Percentiles rank a stretch among this genome's conserved stretches.
Evolutionary conservation across 2,888 invertebrate species (phyloP).

Genomic region (Agriotes lineatus): DNA sequence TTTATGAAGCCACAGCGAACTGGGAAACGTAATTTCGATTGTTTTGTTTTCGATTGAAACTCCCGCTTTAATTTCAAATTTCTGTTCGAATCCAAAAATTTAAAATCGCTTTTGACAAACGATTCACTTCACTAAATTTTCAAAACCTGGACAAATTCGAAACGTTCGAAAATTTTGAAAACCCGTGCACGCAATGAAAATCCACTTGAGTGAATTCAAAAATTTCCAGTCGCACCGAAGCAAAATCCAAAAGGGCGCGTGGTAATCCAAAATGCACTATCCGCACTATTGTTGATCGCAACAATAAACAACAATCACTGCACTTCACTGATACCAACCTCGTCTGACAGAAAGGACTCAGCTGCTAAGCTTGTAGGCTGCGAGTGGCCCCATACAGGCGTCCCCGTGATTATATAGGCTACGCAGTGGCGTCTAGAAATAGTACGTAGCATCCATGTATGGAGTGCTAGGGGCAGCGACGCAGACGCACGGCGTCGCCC

Average conservation of each 20-base stretch:
- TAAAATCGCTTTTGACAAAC: neutral
- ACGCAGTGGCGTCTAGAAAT: slow-evolving; percentile 59
- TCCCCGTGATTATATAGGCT: slow-evolving; percentile 55
- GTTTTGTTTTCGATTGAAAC: too few species aligned
- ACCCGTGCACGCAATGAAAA: too few species aligned
- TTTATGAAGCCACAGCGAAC: too few species aligned
- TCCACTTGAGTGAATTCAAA: neutral
- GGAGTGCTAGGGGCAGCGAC: slow-evolving; percentile 63
- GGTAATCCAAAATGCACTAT: slow-evolving; percentile 34
- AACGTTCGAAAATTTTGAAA: neutral
- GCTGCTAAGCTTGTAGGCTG: slow-evolving; percentile 57
- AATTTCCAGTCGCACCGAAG: slow-evolving; percentile 8
- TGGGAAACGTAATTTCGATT: too few species aligned
- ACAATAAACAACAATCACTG: slow-evolving; percentile 27
- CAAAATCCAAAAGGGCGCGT: slow-evolving; percentile 18
- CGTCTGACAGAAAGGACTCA: slow-evolving; percentile 56
- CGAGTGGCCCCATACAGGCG: slow-evolving; percentile 52
- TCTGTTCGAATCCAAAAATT: too few species aligned
- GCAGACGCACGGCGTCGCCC: slow-evolving; percentile 64
- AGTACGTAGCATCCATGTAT: slow-evolving; percentile 64
- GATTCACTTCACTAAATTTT: too few species aligned
- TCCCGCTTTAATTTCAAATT: too few species aligned
- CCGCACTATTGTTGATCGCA: slow-evolving; percentile 12
- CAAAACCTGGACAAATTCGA: neutral
- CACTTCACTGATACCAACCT: slow-evolving; percentile 48